Evolutionary conservation across 2,113 vertebrate genomes (phyloP), one percentile per base, ranked within the genome.

Genomic region (Tapirus terrestris): DNA sequence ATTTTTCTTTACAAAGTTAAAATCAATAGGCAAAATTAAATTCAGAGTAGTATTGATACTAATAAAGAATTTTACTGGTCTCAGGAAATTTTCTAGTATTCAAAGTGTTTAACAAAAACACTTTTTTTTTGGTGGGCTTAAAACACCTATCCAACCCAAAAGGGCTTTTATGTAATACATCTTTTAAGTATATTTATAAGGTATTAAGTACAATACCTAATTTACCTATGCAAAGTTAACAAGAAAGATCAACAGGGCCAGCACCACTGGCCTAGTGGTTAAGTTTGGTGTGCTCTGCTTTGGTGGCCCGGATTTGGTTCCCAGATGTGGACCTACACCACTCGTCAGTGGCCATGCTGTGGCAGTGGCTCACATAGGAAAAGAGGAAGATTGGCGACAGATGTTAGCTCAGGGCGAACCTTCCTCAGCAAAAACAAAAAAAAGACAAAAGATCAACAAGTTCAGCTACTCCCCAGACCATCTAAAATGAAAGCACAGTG

Each of bases 1-100:
- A 29, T 8, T 72, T 80, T 92, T 56, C 81, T 85, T 89, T 81
- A 89, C 65, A 84, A 96, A 75, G 43, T 94, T 73, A 95, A 31
- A 84, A 80, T 77, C 48, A n/a, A 53, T 8, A 77, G 23, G 25
- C 60, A 86, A 95, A 81, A 13, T 43, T 70, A 60, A 95, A 88
- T 67, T 61, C 90, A 58, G 72, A 83, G 6, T 39, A 67, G 6
- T 39, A 67, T 20, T 76, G 14, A 48, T 16, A 75, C 23, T 21
- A 76, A 70, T 73, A 82, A 63, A 33, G 25, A 77, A 90, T 58
- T 61, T 11, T 80, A 25, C 29, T 94, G 33, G 36, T 84, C 51
- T 79, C 6, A 39, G 43, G 63, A 80, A 86, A 73, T 73, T 27
- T 92, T 68, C 83, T 33, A 88, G 43, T 29, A 63, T 63, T 70